Percentiles rank a stretch among this genome's conserved stretches.
phyloP scores from a whole-genome alignment of 1,140 invertebrate species.

The Bombus impatiens region DNA sequence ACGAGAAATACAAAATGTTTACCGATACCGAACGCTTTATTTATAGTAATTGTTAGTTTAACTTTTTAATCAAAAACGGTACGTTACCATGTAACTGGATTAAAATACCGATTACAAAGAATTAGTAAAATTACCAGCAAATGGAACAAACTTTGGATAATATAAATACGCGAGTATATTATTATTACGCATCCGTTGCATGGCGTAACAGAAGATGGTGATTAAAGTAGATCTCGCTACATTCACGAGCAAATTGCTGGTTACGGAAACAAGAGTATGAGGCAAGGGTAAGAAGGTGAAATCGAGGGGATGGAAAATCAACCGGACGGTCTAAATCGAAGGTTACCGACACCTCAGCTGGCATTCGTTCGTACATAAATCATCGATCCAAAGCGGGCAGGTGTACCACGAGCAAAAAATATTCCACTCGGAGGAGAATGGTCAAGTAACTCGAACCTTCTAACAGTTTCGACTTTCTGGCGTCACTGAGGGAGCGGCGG shows the following conservation, averaged over 20 bases:
- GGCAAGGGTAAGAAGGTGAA: no score
- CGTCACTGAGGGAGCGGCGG: slow-evolving; percentile 53
- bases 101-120: no score
- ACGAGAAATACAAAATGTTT: no score
- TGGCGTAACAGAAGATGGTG: no score
- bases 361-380: slow-evolving; percentile 48
- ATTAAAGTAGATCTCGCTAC: background rate
- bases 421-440: slow-evolving; percentile 32
- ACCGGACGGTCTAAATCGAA: background rate
- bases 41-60: no score
- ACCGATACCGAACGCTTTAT: no score
- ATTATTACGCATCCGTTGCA: no score
- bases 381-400: slow-evolving; percentile 41
- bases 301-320: background rate
- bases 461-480: slow-evolving; percentile 70
- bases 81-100: no score
- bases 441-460: slow-evolving; percentile 55
- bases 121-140: no score
- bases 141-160: no score
- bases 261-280: background rate
- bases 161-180: no score
- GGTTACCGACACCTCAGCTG: slow-evolving; percentile 8
- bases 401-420: slow-evolving; percentile 51
- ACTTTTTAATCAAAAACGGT: no score
- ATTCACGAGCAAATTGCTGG: background rate